A percentile compares a stretch with the other conserved stretches of the same genome.
Evolutionary conservation across 2,113 vertebrate species (phyloP).

Genomic region (Bucco capensis): DNA sequence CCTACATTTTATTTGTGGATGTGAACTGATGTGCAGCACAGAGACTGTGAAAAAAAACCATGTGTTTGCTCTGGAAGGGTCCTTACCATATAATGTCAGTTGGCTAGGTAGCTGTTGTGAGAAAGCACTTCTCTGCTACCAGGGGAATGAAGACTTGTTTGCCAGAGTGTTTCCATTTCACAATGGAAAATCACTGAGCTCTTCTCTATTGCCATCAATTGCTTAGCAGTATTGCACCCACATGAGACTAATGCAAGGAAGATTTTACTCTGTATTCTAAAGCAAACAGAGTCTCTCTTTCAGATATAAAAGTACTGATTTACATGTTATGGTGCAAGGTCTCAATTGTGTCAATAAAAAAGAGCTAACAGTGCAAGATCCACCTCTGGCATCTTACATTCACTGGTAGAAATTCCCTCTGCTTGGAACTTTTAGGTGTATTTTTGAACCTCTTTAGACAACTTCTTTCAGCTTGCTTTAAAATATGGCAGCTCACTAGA

Average conservation of each 20-base stretch:
- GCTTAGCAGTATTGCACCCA: background rate
- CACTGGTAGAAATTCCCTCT: background rate
- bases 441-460: background rate
- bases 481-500: background rate
- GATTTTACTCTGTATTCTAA: background rate
- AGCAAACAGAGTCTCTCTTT: background rate
- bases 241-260: background rate
- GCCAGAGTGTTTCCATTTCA: background rate
- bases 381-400: background rate
- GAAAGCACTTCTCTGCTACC: background rate
- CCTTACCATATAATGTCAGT: no score
- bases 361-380: background rate
- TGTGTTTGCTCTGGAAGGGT: background rate
- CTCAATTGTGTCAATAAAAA: background rate
- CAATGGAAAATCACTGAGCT: background rate
- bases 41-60: background rate
- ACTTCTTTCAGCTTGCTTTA: background rate
- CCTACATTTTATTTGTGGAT: background rate
- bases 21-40: background rate
- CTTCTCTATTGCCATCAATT: background rate
- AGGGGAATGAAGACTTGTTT: background rate
- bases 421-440: background rate
- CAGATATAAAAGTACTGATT: background rate
- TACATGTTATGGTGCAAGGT: background rate
- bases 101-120: background rate